phyloP scores from a whole-genome alignment of 2,888 invertebrate species.

The Eustalomyia histrio region DNA sequence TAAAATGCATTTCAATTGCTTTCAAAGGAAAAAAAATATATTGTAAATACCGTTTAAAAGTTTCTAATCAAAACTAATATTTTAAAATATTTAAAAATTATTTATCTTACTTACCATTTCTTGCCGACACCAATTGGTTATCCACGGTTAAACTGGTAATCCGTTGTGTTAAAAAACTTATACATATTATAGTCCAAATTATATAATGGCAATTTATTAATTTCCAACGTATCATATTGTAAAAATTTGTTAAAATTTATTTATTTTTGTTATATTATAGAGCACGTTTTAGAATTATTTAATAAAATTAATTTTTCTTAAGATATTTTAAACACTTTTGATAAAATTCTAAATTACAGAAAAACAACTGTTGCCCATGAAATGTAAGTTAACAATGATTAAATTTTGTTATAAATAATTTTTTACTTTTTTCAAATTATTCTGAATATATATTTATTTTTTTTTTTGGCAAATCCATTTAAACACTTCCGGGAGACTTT shows the following conservation, averaged over 20 bases:
- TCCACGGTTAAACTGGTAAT: conserved; percentile 74
- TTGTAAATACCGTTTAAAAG: no score
- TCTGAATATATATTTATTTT: conserved; percentile 15
- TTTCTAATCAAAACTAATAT: no score
- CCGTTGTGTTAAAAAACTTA: conserved; percentile 24
- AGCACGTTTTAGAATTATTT: no score
- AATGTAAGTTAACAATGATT: conserved; percentile 55
- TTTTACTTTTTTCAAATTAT: conserved; percentile 22
- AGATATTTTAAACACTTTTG: background rate
- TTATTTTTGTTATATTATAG: conserved; percentile 30
- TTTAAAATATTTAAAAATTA: no score
- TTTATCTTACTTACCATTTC: conserved; percentile 76
- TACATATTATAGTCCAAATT: conserved; percentile 47
- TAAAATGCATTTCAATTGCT: no score
- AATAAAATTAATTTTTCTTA: background rate
- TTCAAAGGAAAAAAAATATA: no score
- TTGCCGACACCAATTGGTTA: conserved; percentile 78
- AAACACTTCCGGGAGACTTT: conserved; percentile 48
- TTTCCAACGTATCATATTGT: conserved; percentile 59
- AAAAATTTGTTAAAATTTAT: conserved; percentile 20
- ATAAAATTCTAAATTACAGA: conserved; percentile 20
- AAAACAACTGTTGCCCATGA: conserved; percentile 55
- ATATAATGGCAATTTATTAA: conserved; percentile 31
- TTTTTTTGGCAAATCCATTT: conserved; percentile 43
- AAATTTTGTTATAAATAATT: conserved; percentile 41